These are phyloP conservation scores for Megamerina dolium DNA, from an alignment of 2,888 invertebrate genomes.

Conservation along the genomic window DNA sequence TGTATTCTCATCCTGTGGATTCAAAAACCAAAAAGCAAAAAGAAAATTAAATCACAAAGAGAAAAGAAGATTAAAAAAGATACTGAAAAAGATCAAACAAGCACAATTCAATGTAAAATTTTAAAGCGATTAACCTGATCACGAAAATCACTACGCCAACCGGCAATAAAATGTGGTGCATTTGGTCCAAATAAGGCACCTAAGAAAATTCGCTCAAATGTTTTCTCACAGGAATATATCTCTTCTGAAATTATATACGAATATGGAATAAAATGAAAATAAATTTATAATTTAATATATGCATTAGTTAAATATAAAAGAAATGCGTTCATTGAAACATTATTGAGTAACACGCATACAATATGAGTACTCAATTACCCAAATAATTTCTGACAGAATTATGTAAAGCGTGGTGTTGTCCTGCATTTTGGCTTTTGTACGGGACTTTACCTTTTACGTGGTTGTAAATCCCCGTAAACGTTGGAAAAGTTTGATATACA, in stretches of 20 bases:
- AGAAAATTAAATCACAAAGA: slow-evolving; percentile 5
- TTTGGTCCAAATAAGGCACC: slow-evolving; percentile 77
- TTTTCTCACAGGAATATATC: slow-evolving; percentile 60
- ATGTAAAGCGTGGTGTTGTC: no score
- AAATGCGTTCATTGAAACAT: no score
- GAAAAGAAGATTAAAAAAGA: background rate
- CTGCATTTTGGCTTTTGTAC: no score
- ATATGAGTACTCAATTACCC: no score
- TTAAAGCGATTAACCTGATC: slow-evolving; percentile 47
- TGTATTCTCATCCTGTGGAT: slow-evolving; percentile 63
- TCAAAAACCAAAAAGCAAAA: slow-evolving; percentile 1
- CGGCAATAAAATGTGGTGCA: slow-evolving; percentile 75
- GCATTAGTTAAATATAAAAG: no score
- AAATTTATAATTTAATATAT: no score
- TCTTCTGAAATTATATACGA: slow-evolving; percentile 46
- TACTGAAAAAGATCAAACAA: background rate
- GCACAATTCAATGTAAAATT: no score
- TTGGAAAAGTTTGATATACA: no score
- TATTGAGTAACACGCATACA: no score
- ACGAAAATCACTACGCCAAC: slow-evolving; percentile 81
- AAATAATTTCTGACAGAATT: no score
- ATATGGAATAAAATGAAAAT: slow-evolving; percentile 7
- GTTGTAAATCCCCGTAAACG: no score
- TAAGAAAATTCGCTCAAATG: slow-evolving; percentile 61
- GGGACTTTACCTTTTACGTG: no score